These are phyloP conservation scores for Pyxicephalus adspersus DNA, from an alignment of 2,113 vertebrate genomes.

Conservation along the genomic window DNA sequence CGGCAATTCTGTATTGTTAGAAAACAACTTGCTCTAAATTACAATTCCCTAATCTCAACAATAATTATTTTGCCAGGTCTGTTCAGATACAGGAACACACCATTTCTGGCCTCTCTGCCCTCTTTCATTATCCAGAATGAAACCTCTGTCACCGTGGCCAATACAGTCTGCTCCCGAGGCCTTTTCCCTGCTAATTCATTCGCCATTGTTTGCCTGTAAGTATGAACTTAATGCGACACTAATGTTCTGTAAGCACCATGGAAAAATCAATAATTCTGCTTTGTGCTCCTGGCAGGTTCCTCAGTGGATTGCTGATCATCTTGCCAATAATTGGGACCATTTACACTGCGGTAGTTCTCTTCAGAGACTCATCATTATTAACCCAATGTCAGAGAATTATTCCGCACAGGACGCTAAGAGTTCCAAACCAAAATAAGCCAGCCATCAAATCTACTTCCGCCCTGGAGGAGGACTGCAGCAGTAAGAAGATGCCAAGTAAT, in stretches of 20 bases:
- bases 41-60: too few species aligned
- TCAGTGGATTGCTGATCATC: constrained; percentile 71
- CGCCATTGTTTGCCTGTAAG: constrained; percentile 77
- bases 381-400: constrained; percentile 49
- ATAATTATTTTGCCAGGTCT: constrained; percentile 64
- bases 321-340: constrained; percentile 74
- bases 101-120: constrained; percentile 74
- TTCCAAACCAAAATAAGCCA: background rate
- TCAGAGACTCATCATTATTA: constrained; percentile 27
- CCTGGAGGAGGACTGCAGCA: background rate
- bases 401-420: background rate
- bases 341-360: constrained; percentile 60
- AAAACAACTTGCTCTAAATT: too few species aligned
- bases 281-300: constrained; percentile 67
- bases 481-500: constrained; percentile 32
- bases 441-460: constrained; percentile 16
- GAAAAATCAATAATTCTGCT: background rate
- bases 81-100: constrained; percentile 70
- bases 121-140: constrained; percentile 68
- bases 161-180: constrained; percentile 59
- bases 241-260: background rate
- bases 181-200: constrained; percentile 62
- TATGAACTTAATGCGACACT: constrained; percentile 15
- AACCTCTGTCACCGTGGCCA: constrained; percentile 31
- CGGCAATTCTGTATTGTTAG: too few species aligned